phyloP scores from a whole-genome alignment of 2,888 invertebrate species.

The Drymonia ruficornis region DNA sequence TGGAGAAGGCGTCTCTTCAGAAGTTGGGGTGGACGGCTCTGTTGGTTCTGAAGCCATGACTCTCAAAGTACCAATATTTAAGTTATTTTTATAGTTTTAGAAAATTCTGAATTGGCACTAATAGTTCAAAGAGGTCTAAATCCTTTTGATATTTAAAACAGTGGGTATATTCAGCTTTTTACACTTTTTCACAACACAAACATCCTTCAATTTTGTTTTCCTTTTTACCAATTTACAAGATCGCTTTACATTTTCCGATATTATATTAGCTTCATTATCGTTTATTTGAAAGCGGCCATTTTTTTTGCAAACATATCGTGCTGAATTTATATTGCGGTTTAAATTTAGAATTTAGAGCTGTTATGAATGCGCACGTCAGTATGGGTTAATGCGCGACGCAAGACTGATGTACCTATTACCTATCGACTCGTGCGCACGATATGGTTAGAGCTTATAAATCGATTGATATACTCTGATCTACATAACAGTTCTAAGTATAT shows the following conservation, averaged over 20 bases:
- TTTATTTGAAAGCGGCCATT: not conserved
- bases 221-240: too few relatives aligned
- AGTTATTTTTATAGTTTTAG: not conserved
- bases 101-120: too few relatives aligned
- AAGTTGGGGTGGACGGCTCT: conserved; percentile 52
- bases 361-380: conserved; percentile 29
- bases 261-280: not conserved
- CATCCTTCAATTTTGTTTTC: not conserved
- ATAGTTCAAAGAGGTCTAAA: too few relatives aligned
- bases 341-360: not conserved
- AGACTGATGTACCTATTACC: conserved; percentile 34
- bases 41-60: conserved; percentile 33
- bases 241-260: not conserved
- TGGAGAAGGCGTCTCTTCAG: conserved; percentile 60
- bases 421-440: conserved; percentile 33
- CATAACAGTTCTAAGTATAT: not conserved
- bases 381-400: conserved; percentile 28
- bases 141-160: not conserved
- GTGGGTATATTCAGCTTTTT: not conserved
- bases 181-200: not conserved
- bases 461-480: too few relatives aligned
- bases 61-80: not conserved
- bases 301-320: not conserved
- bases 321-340: not conserved
- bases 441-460: not conserved